phyloP scores from a whole-genome alignment of 2,888 invertebrate species.

The Anaspis maculata region DNA sequence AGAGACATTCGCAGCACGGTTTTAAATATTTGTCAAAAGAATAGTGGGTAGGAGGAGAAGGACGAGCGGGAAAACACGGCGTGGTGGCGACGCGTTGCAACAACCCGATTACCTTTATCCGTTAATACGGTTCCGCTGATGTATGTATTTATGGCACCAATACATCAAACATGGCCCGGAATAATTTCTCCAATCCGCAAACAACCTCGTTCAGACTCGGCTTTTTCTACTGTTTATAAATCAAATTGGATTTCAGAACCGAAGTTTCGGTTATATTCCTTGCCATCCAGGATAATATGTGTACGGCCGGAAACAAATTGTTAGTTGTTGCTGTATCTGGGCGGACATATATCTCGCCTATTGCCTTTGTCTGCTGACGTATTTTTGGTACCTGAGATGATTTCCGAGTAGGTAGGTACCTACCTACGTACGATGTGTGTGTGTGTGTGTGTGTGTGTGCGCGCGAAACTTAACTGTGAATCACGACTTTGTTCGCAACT shows the following conservation, averaged over 20 bases:
- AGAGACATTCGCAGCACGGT: not conserved
- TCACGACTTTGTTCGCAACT: conserved; percentile 18
- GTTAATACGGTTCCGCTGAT: conserved; percentile 34
- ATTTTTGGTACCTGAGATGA: conserved; percentile 28
- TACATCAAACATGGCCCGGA: conserved; percentile 37
- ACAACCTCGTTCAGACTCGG: conserved; percentile 29
- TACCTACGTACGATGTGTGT: conserved; percentile 25
- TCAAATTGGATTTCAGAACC: conserved; percentile 36
- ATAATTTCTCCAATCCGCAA: conserved; percentile 38
- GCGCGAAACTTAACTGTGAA: conserved; percentile 17
- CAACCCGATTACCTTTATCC: conserved; percentile 33
- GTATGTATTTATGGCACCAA: conserved; percentile 40
- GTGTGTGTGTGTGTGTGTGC: conserved; percentile 21
- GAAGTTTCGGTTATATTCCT: conserved; percentile 29
- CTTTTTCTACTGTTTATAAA: conserved; percentile 39
- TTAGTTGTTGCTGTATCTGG: conserved; percentile 23
- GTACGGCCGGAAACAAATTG: conserved; percentile 30
- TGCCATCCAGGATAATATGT: conserved; percentile 23
- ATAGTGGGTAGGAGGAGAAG: too few species aligned
- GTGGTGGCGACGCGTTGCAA: too few species aligned
- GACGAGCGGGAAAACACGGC: too few species aligned
- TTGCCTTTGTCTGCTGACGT: conserved; percentile 14
- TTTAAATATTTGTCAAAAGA: conserved; percentile 3
- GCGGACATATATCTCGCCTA: not conserved
- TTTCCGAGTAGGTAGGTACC: conserved; percentile 15